Conservation (phyloP, 2,113 vertebrate genomes). For the Stegostoma tigrinum region DNA sequence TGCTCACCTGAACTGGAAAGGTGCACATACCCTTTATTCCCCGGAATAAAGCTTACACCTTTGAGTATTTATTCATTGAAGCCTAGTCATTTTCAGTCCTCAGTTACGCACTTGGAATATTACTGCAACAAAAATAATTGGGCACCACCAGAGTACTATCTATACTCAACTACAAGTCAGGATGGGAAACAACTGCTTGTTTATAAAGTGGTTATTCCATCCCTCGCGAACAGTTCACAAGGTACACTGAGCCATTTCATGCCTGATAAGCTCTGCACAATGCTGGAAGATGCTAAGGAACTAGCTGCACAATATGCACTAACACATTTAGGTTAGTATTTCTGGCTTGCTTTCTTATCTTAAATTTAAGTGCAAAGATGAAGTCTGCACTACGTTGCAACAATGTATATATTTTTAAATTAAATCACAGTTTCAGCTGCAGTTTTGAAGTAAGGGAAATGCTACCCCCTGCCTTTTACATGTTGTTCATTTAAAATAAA, state of each 20-base stretch:
- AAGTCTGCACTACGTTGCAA: background rate
- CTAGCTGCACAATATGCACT: conserved; percentile 79
- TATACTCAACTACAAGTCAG: conserved; percentile 73
- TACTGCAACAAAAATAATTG: conserved; percentile 81
- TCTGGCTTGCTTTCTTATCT: background rate
- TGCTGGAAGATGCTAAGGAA: conserved; percentile 84
- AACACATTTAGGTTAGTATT: conserved; percentile 70
- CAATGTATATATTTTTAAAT: background rate
- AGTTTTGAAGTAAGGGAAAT: background rate
- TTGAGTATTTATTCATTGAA: conserved; percentile 74
- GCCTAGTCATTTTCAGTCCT: conserved; percentile 73
- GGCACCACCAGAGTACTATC: conserved; percentile 77
- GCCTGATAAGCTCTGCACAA: conserved; percentile 77
- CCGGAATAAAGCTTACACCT: conserved; percentile 71
- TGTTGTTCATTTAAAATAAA: background rate
- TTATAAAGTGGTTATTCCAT: conserved; percentile 71
- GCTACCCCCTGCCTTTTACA: background rate
- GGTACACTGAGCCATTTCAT: conserved; percentile 69
- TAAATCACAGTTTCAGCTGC: background rate
- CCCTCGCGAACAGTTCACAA: conserved; percentile 58
- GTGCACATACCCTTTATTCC: conserved; percentile 63
- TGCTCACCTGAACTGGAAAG: conserved; percentile 58
- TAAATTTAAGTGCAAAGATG: background rate
- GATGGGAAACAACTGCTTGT: conserved; percentile 69
- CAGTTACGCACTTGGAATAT: conserved; percentile 78